These are phyloP conservation scores for Colaptes auratus DNA, from an alignment of 2,113 vertebrate genomes.

Conservation along the genomic window DNA sequence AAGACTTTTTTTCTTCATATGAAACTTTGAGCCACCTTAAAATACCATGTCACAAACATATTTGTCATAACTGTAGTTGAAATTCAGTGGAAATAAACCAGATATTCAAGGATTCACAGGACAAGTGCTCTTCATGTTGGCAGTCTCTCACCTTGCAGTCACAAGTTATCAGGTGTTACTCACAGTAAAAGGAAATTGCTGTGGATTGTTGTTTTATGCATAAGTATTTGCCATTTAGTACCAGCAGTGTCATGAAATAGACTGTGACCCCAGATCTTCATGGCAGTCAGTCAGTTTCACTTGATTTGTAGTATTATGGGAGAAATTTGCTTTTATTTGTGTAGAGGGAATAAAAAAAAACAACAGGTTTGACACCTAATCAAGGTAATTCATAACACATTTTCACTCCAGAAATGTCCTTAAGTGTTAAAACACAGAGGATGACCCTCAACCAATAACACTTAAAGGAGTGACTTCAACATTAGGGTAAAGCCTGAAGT, in stretches of 20 bases:
- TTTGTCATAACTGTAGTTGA: not conserved
- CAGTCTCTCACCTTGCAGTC: not conserved
- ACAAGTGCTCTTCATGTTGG: not conserved
- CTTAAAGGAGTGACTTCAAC: not conserved
- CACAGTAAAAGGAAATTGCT: not conserved
- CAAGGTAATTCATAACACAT: not conserved
- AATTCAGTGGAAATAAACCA: not conserved
- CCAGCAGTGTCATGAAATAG: not conserved
- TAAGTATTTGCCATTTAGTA: not conserved
- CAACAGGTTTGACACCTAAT: not conserved
- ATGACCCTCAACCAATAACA: not conserved
- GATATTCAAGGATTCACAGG: not conserved
- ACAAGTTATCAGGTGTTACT: not conserved
- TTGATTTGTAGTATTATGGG: not conserved
- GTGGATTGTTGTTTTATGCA: not conserved
- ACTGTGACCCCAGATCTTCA: not conserved
- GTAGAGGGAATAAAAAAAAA: not conserved
- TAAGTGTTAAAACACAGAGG: not conserved
- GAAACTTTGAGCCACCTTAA: not conserved
- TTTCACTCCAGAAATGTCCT: not conserved
- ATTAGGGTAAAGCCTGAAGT: not conserved
- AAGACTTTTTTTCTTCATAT: fast-evolving
- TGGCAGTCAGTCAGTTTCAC: not conserved
- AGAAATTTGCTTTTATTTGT: not conserved
- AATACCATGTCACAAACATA: not conserved